Percentiles rank a stretch among this genome's conserved stretches.
Evolutionary conservation across 2,888 invertebrate species (phyloP).

Genomic region (Scaptomyza cyrtandrae): DNA sequence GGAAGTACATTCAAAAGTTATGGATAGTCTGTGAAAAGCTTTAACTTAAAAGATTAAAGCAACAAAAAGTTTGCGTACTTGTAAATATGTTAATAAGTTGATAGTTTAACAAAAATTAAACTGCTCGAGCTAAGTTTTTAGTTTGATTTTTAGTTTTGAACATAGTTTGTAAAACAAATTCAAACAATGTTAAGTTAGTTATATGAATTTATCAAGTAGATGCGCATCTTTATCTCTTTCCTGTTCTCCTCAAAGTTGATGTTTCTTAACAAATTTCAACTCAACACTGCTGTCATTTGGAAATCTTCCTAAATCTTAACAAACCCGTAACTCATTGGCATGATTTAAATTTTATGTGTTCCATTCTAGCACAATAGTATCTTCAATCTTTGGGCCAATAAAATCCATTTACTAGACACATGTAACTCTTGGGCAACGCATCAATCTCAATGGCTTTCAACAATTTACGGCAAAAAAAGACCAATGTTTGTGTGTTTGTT

Average conservation of each 20-base stretch:
- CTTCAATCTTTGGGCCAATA: constrained; percentile 42
- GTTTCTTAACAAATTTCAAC: constrained; percentile 3
- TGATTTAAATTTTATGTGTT: constrained; percentile 36
- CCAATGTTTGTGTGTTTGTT: constrained; percentile 36
- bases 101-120: constrained; percentile 34
- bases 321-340: constrained; percentile 21
- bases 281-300: constrained; percentile 8
- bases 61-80: constrained; percentile 28
- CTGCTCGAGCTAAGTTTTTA: constrained; percentile 29
- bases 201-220: constrained; percentile 19
- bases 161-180: constrained; percentile 21
- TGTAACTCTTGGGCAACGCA: constrained; percentile 61
- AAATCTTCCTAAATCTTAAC: neutral
- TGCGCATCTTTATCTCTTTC: neutral
- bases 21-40: constrained; percentile 29
- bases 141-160: constrained; percentile 41
- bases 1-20: constrained; percentile 55
- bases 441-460: constrained; percentile 59
- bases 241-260: neutral
- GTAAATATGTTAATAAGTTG: constrained; percentile 55
- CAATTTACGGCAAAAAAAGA: constrained; percentile 39
- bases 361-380: constrained; percentile 19
- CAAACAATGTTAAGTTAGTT: neutral
- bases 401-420: constrained; percentile 52
- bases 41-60: constrained; percentile 29